These are phyloP conservation scores for Lepas anatifera DNA, from an alignment of 2,888 invertebrate genomes.

Conservation along the genomic window DNA sequence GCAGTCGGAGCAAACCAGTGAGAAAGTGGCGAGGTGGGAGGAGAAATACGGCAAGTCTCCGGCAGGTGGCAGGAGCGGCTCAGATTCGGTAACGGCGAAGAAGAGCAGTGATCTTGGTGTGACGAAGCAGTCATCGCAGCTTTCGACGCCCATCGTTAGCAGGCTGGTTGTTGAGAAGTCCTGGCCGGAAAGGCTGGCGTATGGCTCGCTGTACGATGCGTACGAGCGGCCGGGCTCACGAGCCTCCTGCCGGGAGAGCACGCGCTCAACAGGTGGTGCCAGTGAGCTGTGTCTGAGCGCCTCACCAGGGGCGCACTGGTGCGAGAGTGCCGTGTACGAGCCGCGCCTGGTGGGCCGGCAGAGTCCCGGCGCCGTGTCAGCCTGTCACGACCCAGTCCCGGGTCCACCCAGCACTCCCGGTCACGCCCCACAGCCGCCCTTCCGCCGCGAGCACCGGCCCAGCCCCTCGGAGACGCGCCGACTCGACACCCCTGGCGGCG, in stretches of 20 bases:
- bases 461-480: neutral
- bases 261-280: neutral
- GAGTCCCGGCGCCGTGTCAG: neutral
- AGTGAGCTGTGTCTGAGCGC: neutral
- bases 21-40: neutral
- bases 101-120: too few relatives aligned
- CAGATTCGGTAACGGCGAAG: too few relatives aligned
- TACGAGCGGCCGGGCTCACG: neutral
- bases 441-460: neutral
- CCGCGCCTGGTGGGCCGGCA: neutral
- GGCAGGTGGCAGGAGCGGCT: neutral
- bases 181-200: neutral
- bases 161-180: neutral
- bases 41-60: neutral
- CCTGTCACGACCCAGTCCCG: too few relatives aligned
- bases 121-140: neutral
- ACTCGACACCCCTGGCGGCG: too few relatives aligned
- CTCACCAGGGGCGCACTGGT: neutral
- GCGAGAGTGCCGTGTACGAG: neutral
- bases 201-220: slow-evolving; percentile 2
- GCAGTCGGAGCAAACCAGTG: neutral
- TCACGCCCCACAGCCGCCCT: neutral
- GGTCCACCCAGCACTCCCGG: too few relatives aligned
- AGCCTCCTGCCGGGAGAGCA: neutral
- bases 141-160: neutral